Evolutionary conservation across 2,797 vertebrate species (phyloP), one percentile per base, ranked within the genome.

Genomic region (Phylloscopus collybita): DNA sequence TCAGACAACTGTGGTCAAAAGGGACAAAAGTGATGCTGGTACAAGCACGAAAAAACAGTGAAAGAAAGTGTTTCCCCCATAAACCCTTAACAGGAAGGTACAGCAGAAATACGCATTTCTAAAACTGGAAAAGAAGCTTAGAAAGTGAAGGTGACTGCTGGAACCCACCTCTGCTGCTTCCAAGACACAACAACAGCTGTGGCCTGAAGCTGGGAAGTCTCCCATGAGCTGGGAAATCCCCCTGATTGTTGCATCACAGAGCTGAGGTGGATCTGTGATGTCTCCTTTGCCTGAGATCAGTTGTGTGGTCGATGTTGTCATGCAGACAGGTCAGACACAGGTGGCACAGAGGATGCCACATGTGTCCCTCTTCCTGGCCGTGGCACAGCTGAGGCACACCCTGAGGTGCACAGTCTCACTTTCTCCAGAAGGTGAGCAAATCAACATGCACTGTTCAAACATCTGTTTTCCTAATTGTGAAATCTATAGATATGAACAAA

Each of bases 41-140:
- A 38, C 2, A 30, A 61, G 2, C 29, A 62, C 6, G 23, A 23
- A 67, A 29, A 47, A 78, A 7, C 6, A 78, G 17, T 32, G 29
- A 65, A 65, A 66, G 29, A 26, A 59, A 67, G 6, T 17, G 10
- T 56, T 88, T 86, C 29, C 34, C 27, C 4, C 27, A 59, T 21
- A 82, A 88, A 23, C 6, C 40, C 36, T 6, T 50, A 61, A 32
- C 13, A 65, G 30, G 47, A 64, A 72, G 2, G 3, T 29, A 26
- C 34, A 22, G 36, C 9, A 27, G 54, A 80, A 62, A n/a, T 21
- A 29, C 0, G 0, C 2, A 1, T 44, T 36, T 49, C 19, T 66
- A 26, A 70, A 44, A 16, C 15, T 45, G 10, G 21, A 34, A 69
- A 86, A 56, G 6, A 7, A 44, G 42, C 32, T 66, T 80, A 12